A percentile compares a stretch with the other conserved stretches of the same genome.
Conservation (phyloP, 2,888 invertebrate genomes). For the Epinotia nisella region DNA sequence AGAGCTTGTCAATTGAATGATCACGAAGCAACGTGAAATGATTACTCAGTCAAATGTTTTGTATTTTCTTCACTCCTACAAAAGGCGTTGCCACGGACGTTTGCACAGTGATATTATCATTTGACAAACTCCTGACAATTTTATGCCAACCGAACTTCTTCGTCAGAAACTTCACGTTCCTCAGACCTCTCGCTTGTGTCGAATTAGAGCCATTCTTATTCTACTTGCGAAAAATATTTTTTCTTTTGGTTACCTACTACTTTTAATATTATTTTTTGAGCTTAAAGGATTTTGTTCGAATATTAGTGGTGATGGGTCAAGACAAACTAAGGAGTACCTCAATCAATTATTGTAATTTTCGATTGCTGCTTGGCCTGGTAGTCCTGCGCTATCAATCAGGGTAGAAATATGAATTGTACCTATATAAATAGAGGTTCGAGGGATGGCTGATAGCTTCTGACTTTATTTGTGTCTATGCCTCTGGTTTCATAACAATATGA, state of each 20-base stretch:
- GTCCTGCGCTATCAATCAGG: background rate
- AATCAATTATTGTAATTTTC: background rate
- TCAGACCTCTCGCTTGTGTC: background rate
- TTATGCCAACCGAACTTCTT: background rate
- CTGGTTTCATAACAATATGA: background rate
- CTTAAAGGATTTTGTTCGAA: background rate
- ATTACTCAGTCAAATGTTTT: background rate
- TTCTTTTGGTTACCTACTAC: background rate
- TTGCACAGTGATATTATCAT: background rate
- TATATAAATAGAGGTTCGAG: too few relatives aligned
- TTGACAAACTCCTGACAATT: background rate
- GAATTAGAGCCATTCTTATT: background rate
- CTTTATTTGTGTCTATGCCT: background rate
- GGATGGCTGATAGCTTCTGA: background rate
- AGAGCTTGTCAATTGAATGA: constrained; percentile 8
- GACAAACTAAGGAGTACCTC: background rate
- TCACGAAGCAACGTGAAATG: background rate
- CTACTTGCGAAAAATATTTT: background rate
- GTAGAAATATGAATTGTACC: background rate
- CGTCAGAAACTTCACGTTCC: background rate
- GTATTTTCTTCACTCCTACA: background rate
- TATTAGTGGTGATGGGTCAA: background rate
- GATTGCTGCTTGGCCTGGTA: background rate
- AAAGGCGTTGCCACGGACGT: background rate
- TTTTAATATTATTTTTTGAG: background rate